Evolutionary conservation across 2,113 vertebrate genomes (phyloP).

Genomic region (Vidua chalybeata): DNA sequence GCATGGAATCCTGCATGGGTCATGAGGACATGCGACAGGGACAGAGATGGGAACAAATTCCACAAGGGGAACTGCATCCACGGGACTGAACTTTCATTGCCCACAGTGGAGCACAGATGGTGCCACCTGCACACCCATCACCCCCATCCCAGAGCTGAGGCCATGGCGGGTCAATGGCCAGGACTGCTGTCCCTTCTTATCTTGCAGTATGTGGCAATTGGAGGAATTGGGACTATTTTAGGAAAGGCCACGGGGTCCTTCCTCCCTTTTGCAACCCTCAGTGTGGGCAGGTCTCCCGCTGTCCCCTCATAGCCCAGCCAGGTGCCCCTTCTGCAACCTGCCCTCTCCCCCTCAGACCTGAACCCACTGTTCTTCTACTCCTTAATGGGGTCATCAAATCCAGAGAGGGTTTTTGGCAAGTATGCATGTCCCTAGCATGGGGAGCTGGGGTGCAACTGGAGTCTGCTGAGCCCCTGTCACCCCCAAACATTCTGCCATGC

Average conservation of each 20-base stretch:
- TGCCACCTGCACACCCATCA: no score
- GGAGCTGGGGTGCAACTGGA: accelerated
- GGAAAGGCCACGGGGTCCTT: background rate
- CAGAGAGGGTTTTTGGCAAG: background rate
- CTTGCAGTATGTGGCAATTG: background rate
- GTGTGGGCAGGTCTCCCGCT: background rate
- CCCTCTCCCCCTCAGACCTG: background rate
- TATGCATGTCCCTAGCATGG: no score
- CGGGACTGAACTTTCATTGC: no score
- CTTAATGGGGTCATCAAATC: no score
- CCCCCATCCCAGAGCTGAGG: no score
- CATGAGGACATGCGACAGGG: no score
- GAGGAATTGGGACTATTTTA: background rate
- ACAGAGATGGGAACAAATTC: no score
- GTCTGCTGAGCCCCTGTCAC: background rate
- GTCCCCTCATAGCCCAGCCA: background rate
- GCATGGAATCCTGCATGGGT: no score
- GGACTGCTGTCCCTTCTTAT: background rate
- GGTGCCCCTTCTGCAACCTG: background rate
- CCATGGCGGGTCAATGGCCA: no score
- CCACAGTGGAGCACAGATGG: no score
- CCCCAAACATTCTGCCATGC: background rate
- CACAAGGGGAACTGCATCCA: no score
- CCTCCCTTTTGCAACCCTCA: background rate
- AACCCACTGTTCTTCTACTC: no score